These are phyloP conservation scores for Dicerorhinus sumatrensis DNA, from an alignment of 2,113 vertebrate genomes.

Conservation along the genomic window DNA sequence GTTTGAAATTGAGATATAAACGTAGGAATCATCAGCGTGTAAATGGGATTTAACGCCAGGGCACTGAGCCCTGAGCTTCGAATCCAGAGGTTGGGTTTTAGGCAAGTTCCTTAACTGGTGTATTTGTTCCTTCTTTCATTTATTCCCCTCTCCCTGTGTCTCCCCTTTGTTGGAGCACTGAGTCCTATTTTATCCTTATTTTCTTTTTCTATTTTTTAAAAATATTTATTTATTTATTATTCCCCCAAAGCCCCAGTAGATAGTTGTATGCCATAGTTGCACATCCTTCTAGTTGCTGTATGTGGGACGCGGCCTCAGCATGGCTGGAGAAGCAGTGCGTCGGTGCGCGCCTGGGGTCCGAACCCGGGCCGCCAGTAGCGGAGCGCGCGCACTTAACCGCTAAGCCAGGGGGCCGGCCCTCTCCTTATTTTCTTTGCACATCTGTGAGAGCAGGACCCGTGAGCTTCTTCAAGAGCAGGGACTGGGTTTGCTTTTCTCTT, in stretches of 20 bases:
- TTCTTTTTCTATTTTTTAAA: too few species aligned
- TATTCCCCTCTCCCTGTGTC: neutral
- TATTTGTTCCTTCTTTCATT: neutral
- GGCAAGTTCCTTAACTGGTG: neutral
- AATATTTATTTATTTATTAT: too few species aligned
- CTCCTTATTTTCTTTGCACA: neutral
- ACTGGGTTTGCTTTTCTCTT: neutral
- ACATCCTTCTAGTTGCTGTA: too few species aligned
- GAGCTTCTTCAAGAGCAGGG: neutral
- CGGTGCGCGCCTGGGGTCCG: too few species aligned
- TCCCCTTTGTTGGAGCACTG: neutral
- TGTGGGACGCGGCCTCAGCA: too few species aligned
- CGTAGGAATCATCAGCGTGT: neutral
- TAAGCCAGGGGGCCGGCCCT: too few species aligned
- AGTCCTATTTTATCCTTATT: neutral
- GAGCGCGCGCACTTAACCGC: too few species aligned
- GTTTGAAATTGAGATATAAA: neutral
- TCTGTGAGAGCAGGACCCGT: neutral
- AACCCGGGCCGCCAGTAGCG: too few species aligned
- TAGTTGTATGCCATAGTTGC: too few species aligned
- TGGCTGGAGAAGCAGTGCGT: too few species aligned
- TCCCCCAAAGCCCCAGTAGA: too few species aligned
- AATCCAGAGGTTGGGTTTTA: neutral
- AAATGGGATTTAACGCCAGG: neutral
- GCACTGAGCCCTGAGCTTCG: neutral